Conservation (phyloP, 2,888 invertebrate genomes). For the Yponomeuta malinellus region DNA sequence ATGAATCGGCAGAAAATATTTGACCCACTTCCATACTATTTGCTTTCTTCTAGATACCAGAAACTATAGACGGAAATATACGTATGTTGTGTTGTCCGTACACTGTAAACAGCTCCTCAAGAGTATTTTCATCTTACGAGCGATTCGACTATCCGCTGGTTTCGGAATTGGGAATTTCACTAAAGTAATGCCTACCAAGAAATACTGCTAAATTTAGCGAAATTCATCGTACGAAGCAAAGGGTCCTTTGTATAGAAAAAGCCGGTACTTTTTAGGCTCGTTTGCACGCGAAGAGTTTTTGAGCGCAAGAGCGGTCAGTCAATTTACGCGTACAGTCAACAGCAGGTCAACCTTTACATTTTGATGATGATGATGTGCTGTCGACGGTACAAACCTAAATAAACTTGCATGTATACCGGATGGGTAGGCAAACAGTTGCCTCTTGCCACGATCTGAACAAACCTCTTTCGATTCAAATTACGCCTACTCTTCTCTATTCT, state of each 20-base stretch:
- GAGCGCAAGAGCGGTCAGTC: too few species aligned
- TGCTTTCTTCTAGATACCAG: slow-evolving; percentile 23
- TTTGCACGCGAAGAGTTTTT: background rate
- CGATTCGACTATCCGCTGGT: too few species aligned
- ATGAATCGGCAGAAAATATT: slow-evolving; percentile 52
- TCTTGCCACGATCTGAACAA: too few species aligned
- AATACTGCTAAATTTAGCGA: background rate
- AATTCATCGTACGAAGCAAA: slow-evolving; percentile 24
- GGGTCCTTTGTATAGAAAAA: slow-evolving; percentile 17
- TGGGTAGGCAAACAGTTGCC: too few species aligned
- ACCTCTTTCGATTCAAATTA: too few species aligned
- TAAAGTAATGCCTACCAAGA: slow-evolving; percentile 5
- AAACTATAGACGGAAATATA: background rate
- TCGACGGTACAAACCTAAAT: too few species aligned
- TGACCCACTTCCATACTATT: slow-evolving; percentile 53
- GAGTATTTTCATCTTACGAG: background rate
- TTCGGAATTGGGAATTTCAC: too few species aligned
- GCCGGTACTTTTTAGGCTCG: background rate
- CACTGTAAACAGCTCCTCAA: background rate
- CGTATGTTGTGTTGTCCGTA: background rate
- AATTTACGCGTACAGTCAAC: too few species aligned
- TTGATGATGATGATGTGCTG: too few species aligned
- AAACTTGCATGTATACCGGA: too few species aligned
- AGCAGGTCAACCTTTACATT: too few species aligned
- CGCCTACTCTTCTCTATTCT: too few species aligned